Base-by-base conservation (phyloP, 1,140 invertebrate genomes). In the Glomeris maerens region DNA sequence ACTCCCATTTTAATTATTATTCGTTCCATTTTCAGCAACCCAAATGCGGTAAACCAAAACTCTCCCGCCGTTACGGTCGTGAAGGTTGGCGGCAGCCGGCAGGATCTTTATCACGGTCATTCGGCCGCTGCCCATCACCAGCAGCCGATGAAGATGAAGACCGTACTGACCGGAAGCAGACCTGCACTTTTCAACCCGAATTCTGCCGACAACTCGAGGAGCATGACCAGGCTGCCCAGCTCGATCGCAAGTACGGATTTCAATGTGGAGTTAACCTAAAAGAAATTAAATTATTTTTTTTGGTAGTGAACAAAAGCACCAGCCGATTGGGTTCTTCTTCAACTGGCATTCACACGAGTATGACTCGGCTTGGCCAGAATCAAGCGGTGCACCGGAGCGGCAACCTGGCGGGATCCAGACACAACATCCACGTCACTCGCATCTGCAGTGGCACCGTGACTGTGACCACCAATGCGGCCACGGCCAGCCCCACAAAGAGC, bases 341-440 rank as follows among this genome's bases (percentile, higher is more conserved):
- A n/a, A 78, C 79, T 7, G 80, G 80, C n/a, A 67, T 84, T 1
- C 80, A 84, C 61, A 83, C 83, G 61, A 84, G 81, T 61, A 82
- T 84, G 80, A 83, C 81, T n/a, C 71, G 81, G 31, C 64, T 84
- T 36, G 81, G 79, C 52, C 81, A 79, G 5, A 81, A 78, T 45
- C 77, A 80, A 60, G 76, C 81, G 60, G 79, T 81, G 41, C 57
- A 58, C 52, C 57, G 60, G 23, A 59, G 60, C 47, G 58, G 62
- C 49, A 61, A 60, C 20, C 53, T 57, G 23, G 59, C 60, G 50
- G 58, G 58, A 45, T 54, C 49, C n/a, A 55, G 52, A 39, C 47
- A 53, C 29, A 57, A 55, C 46, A 40, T 54, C 5, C 55, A 27
- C 14, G 42, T 50, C 2, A 49, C 55, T 5, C n/a, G 56, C 3